These are phyloP conservation scores for Drosophila cardini DNA, from an alignment of 1,140 invertebrate species.

Conservation along the genomic window DNA sequence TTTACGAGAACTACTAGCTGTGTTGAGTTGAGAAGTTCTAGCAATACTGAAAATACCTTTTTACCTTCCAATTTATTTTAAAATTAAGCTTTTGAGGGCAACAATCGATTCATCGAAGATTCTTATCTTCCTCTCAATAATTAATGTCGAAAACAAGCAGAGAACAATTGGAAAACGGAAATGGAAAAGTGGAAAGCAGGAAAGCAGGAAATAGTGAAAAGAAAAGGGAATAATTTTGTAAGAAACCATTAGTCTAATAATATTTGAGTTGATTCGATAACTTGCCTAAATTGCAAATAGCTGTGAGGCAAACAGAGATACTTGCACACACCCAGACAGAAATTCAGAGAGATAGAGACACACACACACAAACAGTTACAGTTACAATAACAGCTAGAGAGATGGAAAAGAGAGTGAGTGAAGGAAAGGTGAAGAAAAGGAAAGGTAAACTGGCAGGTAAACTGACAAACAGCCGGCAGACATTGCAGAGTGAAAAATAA, in stretches of 20 bases:
- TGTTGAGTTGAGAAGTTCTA: too few species aligned
- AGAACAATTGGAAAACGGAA: conserved; percentile 26
- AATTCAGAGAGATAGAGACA: not conserved
- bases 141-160: not conserved
- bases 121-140: not conserved
- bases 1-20: too few species aligned
- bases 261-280: conserved; percentile 75
- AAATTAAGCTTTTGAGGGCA: not conserved
- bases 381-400: not conserved
- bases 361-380: not conserved
- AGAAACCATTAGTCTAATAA: conserved; percentile 75
- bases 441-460: conserved; percentile 50
- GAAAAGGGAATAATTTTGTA: conserved; percentile 11
- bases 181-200: not conserved
- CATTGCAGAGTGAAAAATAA: conserved; percentile 59
- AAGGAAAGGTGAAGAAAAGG: not conserved
- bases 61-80: not conserved
- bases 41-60: too few species aligned
- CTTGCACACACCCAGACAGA: not conserved
- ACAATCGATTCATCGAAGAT: not conserved
- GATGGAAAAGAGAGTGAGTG: not conserved
- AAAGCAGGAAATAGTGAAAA: not conserved
- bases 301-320: conserved; percentile 16
- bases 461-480: conserved; percentile 63
- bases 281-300: conserved; percentile 67